Percentiles rank a stretch among this genome's conserved stretches.
These are phyloP conservation scores for Epizoanthus stellaris DNA, from an alignment of 92 coral and sea anemone species.

Conservation along the genomic window DNA sequence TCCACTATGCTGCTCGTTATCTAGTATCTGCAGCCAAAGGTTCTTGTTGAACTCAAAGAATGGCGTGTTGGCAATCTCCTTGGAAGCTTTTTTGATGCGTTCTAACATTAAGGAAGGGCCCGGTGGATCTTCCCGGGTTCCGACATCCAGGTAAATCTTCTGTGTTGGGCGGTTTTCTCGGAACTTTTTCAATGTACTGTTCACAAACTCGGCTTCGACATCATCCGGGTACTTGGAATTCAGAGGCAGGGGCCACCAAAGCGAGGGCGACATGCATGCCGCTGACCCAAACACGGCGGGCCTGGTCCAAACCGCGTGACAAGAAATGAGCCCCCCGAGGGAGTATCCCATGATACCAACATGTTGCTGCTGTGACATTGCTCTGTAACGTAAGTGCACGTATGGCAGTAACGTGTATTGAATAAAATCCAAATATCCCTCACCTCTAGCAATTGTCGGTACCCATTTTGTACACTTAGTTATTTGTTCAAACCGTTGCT, in stretches of 20 bases:
- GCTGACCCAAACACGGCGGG: constrained; percentile 65
- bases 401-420: constrained; percentile 47
- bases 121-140: constrained; percentile 39
- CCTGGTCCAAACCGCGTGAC: constrained; percentile 66
- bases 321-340: constrained; percentile 59
- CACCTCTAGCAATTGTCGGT: constrained; percentile 27
- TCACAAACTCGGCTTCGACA: constrained; percentile 42
- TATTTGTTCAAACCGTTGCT: not conserved
- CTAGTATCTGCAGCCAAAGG: constrained; percentile 56
- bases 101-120: constrained; percentile 38
- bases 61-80: constrained; percentile 43
- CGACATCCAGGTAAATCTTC: constrained; percentile 58
- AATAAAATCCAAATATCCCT: constrained; percentile 56
- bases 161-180: constrained; percentile 52
- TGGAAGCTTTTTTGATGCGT: constrained; percentile 38
- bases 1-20: constrained; percentile 38
- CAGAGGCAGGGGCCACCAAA: constrained; percentile 68
- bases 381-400: constrained; percentile 38
- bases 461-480: constrained; percentile 52
- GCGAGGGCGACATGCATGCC: constrained; percentile 67
- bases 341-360: constrained; percentile 62
- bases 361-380: constrained; percentile 39
- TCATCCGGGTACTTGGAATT: constrained; percentile 60
- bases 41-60: constrained; percentile 63
- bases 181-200: constrained; percentile 31